Conservation (phyloP, 2,888 invertebrate genomes). For the Platynereis dumerilii region DNA sequence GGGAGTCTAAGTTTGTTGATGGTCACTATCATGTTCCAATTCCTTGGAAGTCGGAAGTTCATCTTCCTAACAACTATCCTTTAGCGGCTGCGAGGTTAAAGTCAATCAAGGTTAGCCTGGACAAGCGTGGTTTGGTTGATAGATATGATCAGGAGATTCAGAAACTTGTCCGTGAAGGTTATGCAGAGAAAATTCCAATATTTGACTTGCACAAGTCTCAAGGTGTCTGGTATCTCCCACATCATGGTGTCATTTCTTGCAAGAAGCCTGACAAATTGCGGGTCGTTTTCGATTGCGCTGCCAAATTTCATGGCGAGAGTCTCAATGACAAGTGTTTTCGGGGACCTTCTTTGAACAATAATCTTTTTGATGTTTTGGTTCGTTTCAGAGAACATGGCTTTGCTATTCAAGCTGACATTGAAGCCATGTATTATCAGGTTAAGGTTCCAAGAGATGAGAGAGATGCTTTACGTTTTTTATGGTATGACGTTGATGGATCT, state of each 20-base stretch:
- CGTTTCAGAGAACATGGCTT: constrained; percentile 29
- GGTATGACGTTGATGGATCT: constrained; percentile 25
- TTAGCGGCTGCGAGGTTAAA: too few relatives aligned
- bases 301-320: constrained; percentile 22
- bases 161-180: neutral
- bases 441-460: constrained; percentile 18
- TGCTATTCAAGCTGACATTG: constrained; percentile 32
- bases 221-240: constrained; percentile 24
- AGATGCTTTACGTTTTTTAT: constrained; percentile 27
- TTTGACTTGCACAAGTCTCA: neutral
- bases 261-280: constrained; percentile 27
- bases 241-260: constrained; percentile 26
- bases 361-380: constrained; percentile 23
- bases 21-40: too few relatives aligned
- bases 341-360: constrained; percentile 31
- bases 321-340: constrained; percentile 30
- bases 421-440: constrained; percentile 34
- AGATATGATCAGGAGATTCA: too few relatives aligned
- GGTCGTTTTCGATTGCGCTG: constrained; percentile 34
- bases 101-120: too few relatives aligned
- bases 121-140: too few relatives aligned
- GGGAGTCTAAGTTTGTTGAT: too few relatives aligned
- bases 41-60: too few relatives aligned
- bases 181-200: constrained; percentile 19
- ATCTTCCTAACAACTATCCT: too few relatives aligned